Percentiles rank a stretch among this genome's conserved stretches.
Conservation (phyloP, 2,797 vertebrate species). For the Leptoclinus maculatus region DNA sequence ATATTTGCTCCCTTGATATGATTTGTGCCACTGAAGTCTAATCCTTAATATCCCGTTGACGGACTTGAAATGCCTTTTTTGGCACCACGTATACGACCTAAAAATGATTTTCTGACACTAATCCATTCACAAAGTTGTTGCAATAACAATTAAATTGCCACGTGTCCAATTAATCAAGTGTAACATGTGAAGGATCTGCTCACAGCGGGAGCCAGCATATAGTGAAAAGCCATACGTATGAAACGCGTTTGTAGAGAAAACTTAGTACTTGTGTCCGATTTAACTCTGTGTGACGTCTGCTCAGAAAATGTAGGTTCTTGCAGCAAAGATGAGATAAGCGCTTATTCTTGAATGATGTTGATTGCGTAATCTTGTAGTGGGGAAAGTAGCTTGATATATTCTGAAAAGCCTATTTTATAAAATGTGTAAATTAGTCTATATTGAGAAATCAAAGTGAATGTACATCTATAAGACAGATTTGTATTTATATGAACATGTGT, state of each 20-base stretch:
- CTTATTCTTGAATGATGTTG: slow-evolving; percentile 63
- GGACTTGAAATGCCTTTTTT: slow-evolving; percentile 52
- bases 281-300: slow-evolving; percentile 43
- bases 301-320: slow-evolving; percentile 51
- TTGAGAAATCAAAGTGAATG: slow-evolving; percentile 79
- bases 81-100: slow-evolving; percentile 30
- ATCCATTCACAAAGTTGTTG: slow-evolving; percentile 43
- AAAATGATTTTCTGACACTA: slow-evolving; percentile 8
- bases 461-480: slow-evolving; percentile 80
- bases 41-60: slow-evolving; percentile 55
- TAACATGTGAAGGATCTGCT: slow-evolving; percentile 32
- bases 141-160: slow-evolving; percentile 57
- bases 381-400: slow-evolving; percentile 77
- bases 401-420: slow-evolving; percentile 82
- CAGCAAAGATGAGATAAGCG: slow-evolving; percentile 46
- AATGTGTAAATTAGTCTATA: slow-evolving; percentile 79
- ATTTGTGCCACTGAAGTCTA: slow-evolving; percentile 75
- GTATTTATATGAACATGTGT: slow-evolving; percentile 76
- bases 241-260: slow-evolving; percentile 55
- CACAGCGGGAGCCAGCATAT: slow-evolving; percentile 58
- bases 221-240: slow-evolving; percentile 78
- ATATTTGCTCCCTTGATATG: slow-evolving; percentile 29
- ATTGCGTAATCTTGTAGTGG: slow-evolving; percentile 66
- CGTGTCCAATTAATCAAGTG: slow-evolving; percentile 29
- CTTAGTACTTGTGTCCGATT: slow-evolving; percentile 54